Base-by-base conservation (phyloP, 2,113 vertebrate species). In the Rhinoptilus africanus region DNA sequence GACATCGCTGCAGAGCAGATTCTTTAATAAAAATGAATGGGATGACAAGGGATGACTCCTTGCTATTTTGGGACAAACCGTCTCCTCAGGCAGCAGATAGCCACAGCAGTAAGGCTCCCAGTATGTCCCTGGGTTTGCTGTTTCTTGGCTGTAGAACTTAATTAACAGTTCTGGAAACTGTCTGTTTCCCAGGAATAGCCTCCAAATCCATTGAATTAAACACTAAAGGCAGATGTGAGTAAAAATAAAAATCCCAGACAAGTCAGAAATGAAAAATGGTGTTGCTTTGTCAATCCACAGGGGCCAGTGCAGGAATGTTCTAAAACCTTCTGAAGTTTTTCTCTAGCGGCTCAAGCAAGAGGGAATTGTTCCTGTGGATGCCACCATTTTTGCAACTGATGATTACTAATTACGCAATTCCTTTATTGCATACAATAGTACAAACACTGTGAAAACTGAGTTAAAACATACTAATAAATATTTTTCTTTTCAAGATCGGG, bases 41-140 rank as follows among this genome's bases (percentile, higher is more conserved):
- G 43, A 45, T 62, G 45, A 87, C 45, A 86, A 73, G 57, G 69
- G 57, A 87, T 7, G 73, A 72, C 39, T 93, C 50, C 50, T 92
- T 39, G 66, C 84, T 95, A 96, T 97, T 92, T 54, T 92, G 93
- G 95, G 91, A 95, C 66, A 82, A 76, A 34, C 45, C 53, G 17
- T 87, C 69, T 85, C 84, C 69, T 85, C 48, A 56, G 80, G 95
- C 83, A 87, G 83, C 66, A 85, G 91, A 84, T 50, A 95, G 73
- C 45, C 69, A 64, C 16, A n/a, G 91, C 5, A 3, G 73, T 87
- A 82, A 84, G 69, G 20, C 71, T 95, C 71, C 74, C 66, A 81
- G 22, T 95, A 47, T 78, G 62, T 95, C 69, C 87, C 64, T 75
- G 62, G 48, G 32, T 92, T 91, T 93, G 73, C 77, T 91, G 28